phyloP scores from a whole-genome alignment of 1,140 invertebrate species.

The Drosophila sp. region DNA sequence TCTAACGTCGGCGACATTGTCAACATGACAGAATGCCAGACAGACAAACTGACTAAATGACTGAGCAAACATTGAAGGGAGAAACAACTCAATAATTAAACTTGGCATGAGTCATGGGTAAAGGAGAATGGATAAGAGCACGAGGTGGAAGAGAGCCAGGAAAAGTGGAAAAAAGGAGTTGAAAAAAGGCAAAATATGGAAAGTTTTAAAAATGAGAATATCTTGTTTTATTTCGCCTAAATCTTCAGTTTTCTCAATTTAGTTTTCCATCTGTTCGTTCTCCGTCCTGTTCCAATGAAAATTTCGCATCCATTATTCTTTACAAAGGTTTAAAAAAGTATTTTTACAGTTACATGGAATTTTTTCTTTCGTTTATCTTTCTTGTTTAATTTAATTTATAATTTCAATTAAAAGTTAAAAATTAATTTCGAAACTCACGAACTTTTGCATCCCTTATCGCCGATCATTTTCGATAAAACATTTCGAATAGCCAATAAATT shows the following conservation, averaged over 20 bases:
- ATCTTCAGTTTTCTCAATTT: no score
- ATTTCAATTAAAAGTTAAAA: background rate
- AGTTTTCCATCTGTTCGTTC: no score
- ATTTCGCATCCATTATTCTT: no score
- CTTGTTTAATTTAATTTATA: no score
- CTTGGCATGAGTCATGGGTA: slow-evolving; percentile 48
- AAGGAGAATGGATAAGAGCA: background rate
- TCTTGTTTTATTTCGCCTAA: slow-evolving; percentile 19
- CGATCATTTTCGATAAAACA: background rate
- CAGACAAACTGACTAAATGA: slow-evolving; percentile 65
- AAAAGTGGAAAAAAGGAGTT: background rate
- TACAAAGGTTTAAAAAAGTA: no score
- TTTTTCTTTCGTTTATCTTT: no score
- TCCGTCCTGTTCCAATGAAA: no score
- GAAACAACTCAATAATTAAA: slow-evolving; percentile 66
- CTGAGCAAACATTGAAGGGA: slow-evolving; percentile 60
- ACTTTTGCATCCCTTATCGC: background rate
- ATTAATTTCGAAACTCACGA: no score
- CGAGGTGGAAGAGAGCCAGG: background rate
- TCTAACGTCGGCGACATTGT: slow-evolving; percentile 27
- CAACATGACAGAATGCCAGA: slow-evolving; percentile 63
- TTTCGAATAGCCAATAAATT: slow-evolving; percentile 11
- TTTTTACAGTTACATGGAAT: no score
- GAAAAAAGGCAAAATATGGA: slow-evolving; percentile 5
- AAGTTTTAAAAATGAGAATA: slow-evolving; percentile 17